phyloP scores from a whole-genome alignment of 2,797 vertebrate species.

The Podargus strigoides region DNA sequence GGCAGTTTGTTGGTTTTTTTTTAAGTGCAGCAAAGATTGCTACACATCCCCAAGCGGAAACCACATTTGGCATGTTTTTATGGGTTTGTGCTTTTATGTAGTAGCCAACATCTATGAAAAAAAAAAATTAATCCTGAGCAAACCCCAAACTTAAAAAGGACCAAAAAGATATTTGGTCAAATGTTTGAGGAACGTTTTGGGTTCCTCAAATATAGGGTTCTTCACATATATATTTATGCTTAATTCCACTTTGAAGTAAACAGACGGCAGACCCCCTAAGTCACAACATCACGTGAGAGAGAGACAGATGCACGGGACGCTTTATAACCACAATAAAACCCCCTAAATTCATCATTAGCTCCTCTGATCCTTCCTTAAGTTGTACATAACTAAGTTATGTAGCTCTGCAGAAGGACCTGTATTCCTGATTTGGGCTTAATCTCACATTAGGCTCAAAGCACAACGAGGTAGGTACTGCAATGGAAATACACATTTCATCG shows the following conservation, averaged over 20 bases:
- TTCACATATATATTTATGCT: constrained; percentile 28
- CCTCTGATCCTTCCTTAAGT: not conserved
- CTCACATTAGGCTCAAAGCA: not conserved
- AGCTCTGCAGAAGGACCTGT: not conserved
- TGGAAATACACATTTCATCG: fast-evolving
- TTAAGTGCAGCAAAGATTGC: not conserved
- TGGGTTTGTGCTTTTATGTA: not conserved
- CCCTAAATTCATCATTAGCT: not conserved
- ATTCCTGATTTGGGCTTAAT: not conserved
- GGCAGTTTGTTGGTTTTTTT: not conserved
- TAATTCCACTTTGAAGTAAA: constrained; percentile 35
- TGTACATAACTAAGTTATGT: not conserved
- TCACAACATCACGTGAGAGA: not conserved
- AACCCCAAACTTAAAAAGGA: not conserved
- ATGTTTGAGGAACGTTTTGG: no score
- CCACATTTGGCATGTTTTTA: not conserved
- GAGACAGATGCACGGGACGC: not conserved
- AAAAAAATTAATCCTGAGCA: not conserved
- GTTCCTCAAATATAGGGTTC: not conserved
- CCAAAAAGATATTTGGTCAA: not conserved
- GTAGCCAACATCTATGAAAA: not conserved
- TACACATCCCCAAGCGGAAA: not conserved
- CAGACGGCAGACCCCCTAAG: constrained; percentile 40
- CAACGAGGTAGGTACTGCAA: fast-evolving
- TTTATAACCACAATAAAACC: not conserved